Conservation (phyloP, 2,888 invertebrate genomes). For the Mesopsocus fuscifrons region DNA sequence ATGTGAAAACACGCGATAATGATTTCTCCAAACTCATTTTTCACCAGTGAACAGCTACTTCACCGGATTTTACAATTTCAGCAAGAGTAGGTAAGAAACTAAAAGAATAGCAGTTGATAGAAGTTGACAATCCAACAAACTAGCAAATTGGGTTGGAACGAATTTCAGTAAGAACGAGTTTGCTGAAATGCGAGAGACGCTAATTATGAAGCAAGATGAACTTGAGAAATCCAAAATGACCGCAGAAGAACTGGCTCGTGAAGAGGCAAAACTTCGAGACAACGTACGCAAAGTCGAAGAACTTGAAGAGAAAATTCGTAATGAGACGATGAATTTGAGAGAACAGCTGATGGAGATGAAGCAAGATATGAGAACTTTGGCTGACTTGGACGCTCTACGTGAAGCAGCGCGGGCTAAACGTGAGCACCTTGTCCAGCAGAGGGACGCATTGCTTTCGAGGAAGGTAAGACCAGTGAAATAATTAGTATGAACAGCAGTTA, state of each 20-base stretch:
- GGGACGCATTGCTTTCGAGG: conserved; percentile 24
- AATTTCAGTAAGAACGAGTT: conserved; percentile 23
- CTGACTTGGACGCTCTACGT: conserved; percentile 38
- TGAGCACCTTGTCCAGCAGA: conserved; percentile 31
- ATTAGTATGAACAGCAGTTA: too few relatives aligned
- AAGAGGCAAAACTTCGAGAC: conserved; percentile 28
- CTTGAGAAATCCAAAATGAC: conserved; percentile 42
- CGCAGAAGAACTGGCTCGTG: conserved; percentile 40
- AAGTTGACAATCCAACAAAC: background rate
- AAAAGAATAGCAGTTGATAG: background rate
- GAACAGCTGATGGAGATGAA: conserved; percentile 33
- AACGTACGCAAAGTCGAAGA: conserved; percentile 34
- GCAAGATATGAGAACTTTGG: conserved; percentile 37
- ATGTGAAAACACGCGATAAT: too few relatives aligned
- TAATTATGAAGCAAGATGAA: conserved; percentile 32
- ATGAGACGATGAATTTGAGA: conserved; percentile 28
- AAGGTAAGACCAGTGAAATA: too few relatives aligned
- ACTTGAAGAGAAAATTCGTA: conserved; percentile 43
- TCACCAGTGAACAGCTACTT: too few relatives aligned
- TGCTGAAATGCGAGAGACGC: conserved; percentile 27
- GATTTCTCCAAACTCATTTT: too few relatives aligned
- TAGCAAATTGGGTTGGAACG: background rate
- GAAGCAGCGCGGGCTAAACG: conserved; percentile 36
- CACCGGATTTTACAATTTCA: too few relatives aligned
- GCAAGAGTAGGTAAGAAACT: background rate